A percentile compares a stretch with the other conserved stretches of the same genome.
Conservation (phyloP, 2,888 invertebrate species). For the Pocota personata region DNA sequence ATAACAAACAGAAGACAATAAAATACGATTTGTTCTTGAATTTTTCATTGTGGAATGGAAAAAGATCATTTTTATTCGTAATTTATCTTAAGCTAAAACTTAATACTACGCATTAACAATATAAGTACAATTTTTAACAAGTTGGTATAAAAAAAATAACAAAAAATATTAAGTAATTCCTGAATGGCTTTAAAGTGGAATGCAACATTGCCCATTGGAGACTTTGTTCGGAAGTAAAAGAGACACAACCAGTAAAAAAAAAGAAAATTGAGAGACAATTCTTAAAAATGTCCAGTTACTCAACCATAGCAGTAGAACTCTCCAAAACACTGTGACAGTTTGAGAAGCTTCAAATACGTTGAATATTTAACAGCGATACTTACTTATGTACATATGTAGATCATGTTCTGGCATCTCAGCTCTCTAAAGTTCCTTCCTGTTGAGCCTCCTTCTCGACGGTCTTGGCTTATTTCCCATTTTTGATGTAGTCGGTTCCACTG, state of each 20-base stretch:
- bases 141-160: constrained; percentile 12
- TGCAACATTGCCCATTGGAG: constrained; percentile 3
- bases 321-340: too few relatives aligned
- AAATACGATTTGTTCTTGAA: constrained; percentile 27
- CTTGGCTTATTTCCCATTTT: too few relatives aligned
- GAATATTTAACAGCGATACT: too few relatives aligned
- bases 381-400: too few relatives aligned
- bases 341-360: too few relatives aligned
- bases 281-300: too few relatives aligned
- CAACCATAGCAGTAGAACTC: background rate
- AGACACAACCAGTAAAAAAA: too few relatives aligned
- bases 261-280: too few relatives aligned
- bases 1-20: constrained; percentile 9
- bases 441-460: too few relatives aligned
- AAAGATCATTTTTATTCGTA: constrained; percentile 29
- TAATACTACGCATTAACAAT: constrained; percentile 9
- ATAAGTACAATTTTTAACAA: constrained; percentile 52
- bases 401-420: too few relatives aligned
- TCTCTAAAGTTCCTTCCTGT: too few relatives aligned
- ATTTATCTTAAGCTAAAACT: constrained; percentile 2
- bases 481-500: too few relatives aligned
- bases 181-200: constrained; percentile 36
- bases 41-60: constrained; percentile 34
- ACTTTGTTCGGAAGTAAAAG: background rate
- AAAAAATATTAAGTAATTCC: constrained; percentile 25